A percentile compares a stretch with the other conserved stretches of the same genome.
These are phyloP conservation scores for Drosophila tripunctata DNA, from an alignment of 2,888 invertebrate species.

Conservation along the genomic window DNA sequence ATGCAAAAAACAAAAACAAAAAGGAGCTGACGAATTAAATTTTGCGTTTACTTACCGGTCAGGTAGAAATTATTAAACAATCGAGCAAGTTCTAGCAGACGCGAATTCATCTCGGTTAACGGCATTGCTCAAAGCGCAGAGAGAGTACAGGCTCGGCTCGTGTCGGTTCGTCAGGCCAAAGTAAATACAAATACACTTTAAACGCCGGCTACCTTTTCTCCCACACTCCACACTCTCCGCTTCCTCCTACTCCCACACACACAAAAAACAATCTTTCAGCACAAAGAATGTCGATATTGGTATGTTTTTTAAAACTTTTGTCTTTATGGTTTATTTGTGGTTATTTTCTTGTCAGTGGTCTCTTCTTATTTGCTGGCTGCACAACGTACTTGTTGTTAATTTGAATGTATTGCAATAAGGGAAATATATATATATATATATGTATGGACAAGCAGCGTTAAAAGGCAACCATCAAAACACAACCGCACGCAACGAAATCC, in stretches of 20 bases:
- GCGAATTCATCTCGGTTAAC: conserved; percentile 85
- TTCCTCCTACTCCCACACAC: conserved; percentile 25
- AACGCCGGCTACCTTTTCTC: conserved; percentile 62
- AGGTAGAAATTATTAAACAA: conserved; percentile 96
- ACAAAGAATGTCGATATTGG: conserved; percentile 9
- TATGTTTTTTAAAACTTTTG: conserved; percentile 1
- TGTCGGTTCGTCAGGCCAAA: too few species aligned
- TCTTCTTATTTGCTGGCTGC: conserved; percentile 9
- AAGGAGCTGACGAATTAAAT: conserved; percentile 10
- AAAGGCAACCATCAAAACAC: conserved; percentile 56
- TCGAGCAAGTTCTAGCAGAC: conserved; percentile 91
- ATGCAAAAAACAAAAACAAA: conserved; percentile 13
- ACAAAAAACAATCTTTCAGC: conserved; percentile 27
- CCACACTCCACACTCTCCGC: conserved; percentile 43
- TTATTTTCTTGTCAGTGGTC: neutral
- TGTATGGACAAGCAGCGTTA: conserved; percentile 34
- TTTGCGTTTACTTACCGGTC: conserved; percentile 88
- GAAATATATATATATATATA: too few species aligned
- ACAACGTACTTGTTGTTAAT: conserved; percentile 25
- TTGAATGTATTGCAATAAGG: conserved; percentile 37
- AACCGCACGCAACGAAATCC: conserved; percentile 55
- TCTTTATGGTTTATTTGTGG: conserved; percentile 4
- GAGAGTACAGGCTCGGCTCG: conserved; percentile 32
- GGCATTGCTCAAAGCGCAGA: conserved; percentile 75
- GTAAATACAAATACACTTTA: conserved; percentile 53